Evolutionary conservation across 2,797 vertebrate species (phyloP).

Genomic region (Sylvia borin): DNA sequence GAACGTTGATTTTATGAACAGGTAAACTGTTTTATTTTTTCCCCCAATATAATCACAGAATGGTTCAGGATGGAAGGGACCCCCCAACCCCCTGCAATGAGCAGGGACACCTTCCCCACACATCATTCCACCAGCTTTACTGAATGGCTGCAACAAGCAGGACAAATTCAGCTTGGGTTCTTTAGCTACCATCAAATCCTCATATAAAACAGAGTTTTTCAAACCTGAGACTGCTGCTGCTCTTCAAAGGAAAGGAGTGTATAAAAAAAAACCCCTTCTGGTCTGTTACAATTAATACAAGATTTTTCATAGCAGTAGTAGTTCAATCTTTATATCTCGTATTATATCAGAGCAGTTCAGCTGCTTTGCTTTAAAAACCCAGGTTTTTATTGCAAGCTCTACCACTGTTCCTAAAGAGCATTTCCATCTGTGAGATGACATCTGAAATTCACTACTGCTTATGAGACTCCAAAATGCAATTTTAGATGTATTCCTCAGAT

Average conservation of each 20-base stretch:
- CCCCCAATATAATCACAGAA: not conserved
- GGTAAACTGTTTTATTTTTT: not conserved
- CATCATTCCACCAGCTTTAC: not conserved
- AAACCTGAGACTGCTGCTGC: not conserved
- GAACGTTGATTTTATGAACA: not conserved
- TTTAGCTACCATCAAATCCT: not conserved
- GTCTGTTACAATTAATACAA: not conserved
- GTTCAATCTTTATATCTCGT: not conserved
- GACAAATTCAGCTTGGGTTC: not conserved
- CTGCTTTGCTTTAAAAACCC: not conserved
- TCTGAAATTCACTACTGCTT: not conserved
- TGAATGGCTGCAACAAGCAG: not conserved
- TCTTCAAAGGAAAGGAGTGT: not conserved
- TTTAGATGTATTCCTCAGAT: not conserved
- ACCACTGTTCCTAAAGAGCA: not conserved
- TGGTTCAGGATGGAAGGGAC: not conserved
- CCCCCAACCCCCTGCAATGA: not conserved
- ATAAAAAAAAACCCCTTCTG: not conserved
- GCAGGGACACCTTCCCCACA: not conserved
- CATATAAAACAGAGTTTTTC: fast-evolving
- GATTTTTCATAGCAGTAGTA: not conserved
- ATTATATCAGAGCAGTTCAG: slow-evolving; percentile 1
- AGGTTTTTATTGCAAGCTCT: not conserved
- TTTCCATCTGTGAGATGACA: not conserved
- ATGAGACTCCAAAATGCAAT: not conserved